Base-by-base conservation (phyloP, 2,888 invertebrate species). In the Drosophila trichaetosa region DNA sequence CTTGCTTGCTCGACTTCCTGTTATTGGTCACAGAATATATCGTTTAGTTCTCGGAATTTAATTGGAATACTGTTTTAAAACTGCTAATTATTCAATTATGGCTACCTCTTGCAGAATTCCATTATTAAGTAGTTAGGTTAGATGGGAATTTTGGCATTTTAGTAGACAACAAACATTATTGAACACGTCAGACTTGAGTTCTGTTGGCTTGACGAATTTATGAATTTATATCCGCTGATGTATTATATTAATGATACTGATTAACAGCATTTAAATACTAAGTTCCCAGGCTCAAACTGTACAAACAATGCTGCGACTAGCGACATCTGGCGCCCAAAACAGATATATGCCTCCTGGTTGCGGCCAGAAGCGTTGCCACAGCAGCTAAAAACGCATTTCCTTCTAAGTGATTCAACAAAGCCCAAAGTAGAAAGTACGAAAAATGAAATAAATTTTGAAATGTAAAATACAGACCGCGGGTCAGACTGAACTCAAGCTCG, bases 371-470 rank as follows among this genome's bases (percentile, higher is more conserved):
- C 36, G 11, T 38, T 56, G 54, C 54, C 54, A 16, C 54, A 56
- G 61, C 53, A 52, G 72, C 56, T 29, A 24, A 72, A 71, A 60
- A 68, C 66, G 33, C 33, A 73, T 73, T 75, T 64, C 48, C 61
- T 72, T 68, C 70, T 79, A 84, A 84, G 68, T 87, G 78, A 80
- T 80, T 71, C 87, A 73, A 78, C 77, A 82, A 80, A 68, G n/a
- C 63, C 58, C 66, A 74, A 84, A 84, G 87, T 69, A 79, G 71
- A 73, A 87, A 80, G 80, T 76, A 79, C 58, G 70, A 79, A 73
- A 79, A 87, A 88, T 88, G 83, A 88, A 83, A 85, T 85, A 85
- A 86, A 88, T 83, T 83, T 86, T 88, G 87, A 85, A 86, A 85
- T 79, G 81, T 77, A 69, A 73, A 79, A 68, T 66, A 64, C 49